A percentile compares a stretch with the other conserved stretches of the same genome.
These are phyloP conservation scores for Entomobrya multifasciata DNA, from an alignment of 2,888 invertebrate genomes.

Conservation along the genomic window DNA sequence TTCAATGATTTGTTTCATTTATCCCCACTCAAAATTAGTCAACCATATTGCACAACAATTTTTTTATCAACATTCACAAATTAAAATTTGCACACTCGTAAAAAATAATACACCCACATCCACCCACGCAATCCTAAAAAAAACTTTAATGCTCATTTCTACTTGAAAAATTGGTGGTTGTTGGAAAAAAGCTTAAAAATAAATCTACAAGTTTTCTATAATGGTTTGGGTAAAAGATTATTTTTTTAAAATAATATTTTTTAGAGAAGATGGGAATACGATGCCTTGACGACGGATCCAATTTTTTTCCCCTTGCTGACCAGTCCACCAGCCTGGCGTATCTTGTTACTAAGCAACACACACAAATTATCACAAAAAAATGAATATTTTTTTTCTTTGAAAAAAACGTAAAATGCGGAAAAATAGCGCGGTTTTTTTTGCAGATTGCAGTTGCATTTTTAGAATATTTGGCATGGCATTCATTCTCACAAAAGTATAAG, in stretches of 20 bases:
- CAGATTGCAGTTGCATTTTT: not conserved
- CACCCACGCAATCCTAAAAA: too few species aligned
- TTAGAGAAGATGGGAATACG: slow-evolving; percentile 73
- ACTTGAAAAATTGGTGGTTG: too few species aligned
- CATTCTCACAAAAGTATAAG: too few species aligned
- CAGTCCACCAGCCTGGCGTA: slow-evolving; percentile 68
- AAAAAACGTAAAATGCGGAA: not conserved
- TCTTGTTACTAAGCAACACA: slow-evolving; percentile 70
- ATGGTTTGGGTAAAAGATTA: not conserved
- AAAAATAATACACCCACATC: not conserved
- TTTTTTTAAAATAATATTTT: not conserved
- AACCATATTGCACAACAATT: too few species aligned
- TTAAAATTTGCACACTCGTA: not conserved
- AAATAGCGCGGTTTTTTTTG: not conserved
- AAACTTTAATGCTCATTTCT: too few species aligned
- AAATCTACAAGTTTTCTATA: not conserved
- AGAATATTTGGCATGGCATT: too few species aligned
- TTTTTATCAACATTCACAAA: too few species aligned
- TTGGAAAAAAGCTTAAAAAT: too few species aligned
- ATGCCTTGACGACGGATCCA: slow-evolving; percentile 72
- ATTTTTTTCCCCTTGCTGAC: slow-evolving; percentile 72
- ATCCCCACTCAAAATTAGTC: too few species aligned
- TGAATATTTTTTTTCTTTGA: not conserved
- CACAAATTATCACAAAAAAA: slow-evolving; percentile 40
- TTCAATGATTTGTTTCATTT: too few species aligned